These are phyloP conservation scores for Euzophera pinguis DNA, from an alignment of 2,888 invertebrate genomes.

Conservation along the genomic window DNA sequence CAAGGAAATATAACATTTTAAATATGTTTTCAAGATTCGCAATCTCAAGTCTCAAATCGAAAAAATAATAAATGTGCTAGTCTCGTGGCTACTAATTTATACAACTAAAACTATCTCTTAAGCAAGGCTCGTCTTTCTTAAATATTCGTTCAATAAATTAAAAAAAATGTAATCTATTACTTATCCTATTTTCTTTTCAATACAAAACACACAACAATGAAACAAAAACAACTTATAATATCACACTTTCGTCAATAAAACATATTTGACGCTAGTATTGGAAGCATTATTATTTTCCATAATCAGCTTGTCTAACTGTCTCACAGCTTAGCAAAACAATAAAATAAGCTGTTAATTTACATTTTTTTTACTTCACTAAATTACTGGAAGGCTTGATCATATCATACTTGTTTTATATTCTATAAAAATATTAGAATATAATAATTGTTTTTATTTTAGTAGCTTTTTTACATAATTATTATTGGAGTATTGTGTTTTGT, in stretches of 20 bases:
- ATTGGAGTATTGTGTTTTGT: conserved; percentile 69
- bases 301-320: conserved; percentile 54
- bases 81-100: conserved; percentile 57
- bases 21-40: too few species aligned
- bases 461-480: conserved; percentile 65
- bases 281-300: conserved; percentile 55
- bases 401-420: conserved; percentile 73
- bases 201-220: conserved; percentile 78
- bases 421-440: conserved; percentile 79
- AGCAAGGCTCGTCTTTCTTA: conserved; percentile 79
- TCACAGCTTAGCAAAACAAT: conserved; percentile 69
- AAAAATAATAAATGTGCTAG: conserved; percentile 42
- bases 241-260: conserved; percentile 72
- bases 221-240: conserved; percentile 76
- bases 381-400: conserved; percentile 79
- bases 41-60: conserved; percentile 35
- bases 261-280: conserved; percentile 57
- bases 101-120: conserved; percentile 71
- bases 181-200: conserved; percentile 64
- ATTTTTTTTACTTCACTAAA: conserved; percentile 64
- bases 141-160: conserved; percentile 74
- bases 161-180: conserved; percentile 63
- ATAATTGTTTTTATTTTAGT: conserved; percentile 55
- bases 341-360: conserved; percentile 61
- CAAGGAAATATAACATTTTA: too few species aligned